These are phyloP conservation scores for Garrulus glandarius DNA, from an alignment of 2,797 vertebrate species.

Conservation along the genomic window DNA sequence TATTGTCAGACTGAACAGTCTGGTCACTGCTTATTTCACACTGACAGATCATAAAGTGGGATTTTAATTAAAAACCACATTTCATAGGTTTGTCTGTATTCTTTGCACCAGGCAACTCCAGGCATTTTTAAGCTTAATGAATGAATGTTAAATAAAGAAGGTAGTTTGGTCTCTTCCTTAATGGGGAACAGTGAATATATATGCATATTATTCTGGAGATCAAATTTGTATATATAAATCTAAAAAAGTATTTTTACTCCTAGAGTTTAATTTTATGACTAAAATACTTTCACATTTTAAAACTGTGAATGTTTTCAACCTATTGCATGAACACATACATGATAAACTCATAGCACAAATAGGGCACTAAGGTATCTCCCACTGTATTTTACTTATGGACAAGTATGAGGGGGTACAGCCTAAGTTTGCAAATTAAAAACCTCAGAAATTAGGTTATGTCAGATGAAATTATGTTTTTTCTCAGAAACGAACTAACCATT, in stretches of 20 bases:
- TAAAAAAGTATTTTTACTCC: neutral
- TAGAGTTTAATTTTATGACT: neutral
- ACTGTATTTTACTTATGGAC: neutral
- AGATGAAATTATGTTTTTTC: slow-evolving; percentile 11
- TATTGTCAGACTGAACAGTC: neutral
- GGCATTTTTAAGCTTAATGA: neutral
- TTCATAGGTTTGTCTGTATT: neutral
- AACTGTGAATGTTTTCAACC: neutral
- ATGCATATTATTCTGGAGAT: neutral
- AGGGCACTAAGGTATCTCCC: neutral
- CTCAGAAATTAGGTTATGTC: neutral
- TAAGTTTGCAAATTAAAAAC: neutral
- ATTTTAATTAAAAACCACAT: neutral
- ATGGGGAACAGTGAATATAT: neutral
- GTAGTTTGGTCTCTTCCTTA: neutral
- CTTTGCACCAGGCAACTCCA: neutral
- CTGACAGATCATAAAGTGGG: neutral
- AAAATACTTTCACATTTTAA: neutral
- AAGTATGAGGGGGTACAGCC: neutral
- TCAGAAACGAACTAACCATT: neutral
- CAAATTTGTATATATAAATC: neutral
- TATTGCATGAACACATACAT: neutral
- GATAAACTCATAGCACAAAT: neutral
- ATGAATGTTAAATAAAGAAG: neutral
- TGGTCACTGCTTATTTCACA: neutral